Evolutionary conservation across 35 echinoderm and acorn worm genomes (phyloP).

Genomic region (Heliocidaris tuberculata): DNA sequence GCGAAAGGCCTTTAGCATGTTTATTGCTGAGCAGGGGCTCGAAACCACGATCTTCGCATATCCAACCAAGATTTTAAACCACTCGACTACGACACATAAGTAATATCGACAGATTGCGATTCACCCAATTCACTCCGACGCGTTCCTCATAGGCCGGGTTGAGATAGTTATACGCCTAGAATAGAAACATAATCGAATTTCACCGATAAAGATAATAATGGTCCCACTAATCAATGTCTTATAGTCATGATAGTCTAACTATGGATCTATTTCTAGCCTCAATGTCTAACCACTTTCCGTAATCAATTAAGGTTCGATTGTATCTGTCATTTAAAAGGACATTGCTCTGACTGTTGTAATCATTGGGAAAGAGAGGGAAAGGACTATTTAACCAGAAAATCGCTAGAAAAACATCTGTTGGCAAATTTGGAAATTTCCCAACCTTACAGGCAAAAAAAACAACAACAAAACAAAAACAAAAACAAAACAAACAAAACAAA

Average conservation of each 20-base stretch:
- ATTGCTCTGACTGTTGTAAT: neutral
- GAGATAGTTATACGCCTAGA: neutral
- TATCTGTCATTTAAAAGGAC: neutral
- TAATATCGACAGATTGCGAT: neutral
- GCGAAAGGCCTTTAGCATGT: too few relatives aligned
- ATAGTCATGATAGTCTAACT: neutral
- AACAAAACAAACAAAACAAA: too few relatives aligned
- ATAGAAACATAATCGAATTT: neutral
- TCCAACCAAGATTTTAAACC: too few relatives aligned
- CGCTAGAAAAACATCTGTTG: too few relatives aligned
- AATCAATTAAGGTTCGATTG: neutral
- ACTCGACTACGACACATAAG: too few relatives aligned
- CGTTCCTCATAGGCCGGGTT: neutral
- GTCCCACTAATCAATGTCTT: neutral
- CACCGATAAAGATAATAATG: neutral
- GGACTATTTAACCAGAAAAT: too few relatives aligned
- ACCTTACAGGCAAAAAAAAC: too few relatives aligned
- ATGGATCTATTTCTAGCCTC: neutral
- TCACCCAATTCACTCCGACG: neutral
- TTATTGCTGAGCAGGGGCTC: too few relatives aligned
- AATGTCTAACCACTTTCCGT: neutral
- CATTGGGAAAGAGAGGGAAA: too few relatives aligned
- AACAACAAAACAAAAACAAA: too few relatives aligned
- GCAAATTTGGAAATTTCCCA: too few relatives aligned
- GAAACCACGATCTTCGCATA: too few relatives aligned